A percentile compares a stretch with the other conserved stretches of the same genome.
Evolutionary conservation across 2,888 invertebrate species (phyloP).

Genomic region (Diaprepes abbreviatus): DNA sequence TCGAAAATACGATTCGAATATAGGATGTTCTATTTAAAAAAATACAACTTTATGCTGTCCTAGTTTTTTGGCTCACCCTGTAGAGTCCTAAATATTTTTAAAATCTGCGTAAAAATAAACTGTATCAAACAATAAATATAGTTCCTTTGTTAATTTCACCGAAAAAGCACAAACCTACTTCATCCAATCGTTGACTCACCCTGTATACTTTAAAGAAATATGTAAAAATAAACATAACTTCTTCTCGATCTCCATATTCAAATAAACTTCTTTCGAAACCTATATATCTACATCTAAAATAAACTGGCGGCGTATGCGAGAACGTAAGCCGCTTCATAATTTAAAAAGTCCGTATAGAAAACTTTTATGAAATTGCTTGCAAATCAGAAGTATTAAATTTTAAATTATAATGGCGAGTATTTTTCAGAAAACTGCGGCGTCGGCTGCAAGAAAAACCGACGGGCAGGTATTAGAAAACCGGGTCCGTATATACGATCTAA

Average conservation of each 20-base stretch:
- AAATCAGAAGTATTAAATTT: conserved; percentile 58
- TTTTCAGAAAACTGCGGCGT: conserved; percentile 56
- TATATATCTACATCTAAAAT: conserved; percentile 17
- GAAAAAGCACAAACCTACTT: too few relatives aligned
- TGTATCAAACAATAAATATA: too few relatives aligned
- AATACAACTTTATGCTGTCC: too few relatives aligned
- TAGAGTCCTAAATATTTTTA: too few relatives aligned
- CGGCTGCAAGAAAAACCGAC: conserved; percentile 37
- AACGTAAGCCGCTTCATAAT: conserved; percentile 33
- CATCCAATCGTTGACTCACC: too few relatives aligned
- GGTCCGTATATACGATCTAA: conserved; percentile 40
- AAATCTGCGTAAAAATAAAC: too few relatives aligned
- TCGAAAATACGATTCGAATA: too few relatives aligned
- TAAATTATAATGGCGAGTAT: conserved; percentile 57
- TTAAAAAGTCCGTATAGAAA: conserved; percentile 49
- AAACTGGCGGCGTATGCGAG: conserved; percentile 26
- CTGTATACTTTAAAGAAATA: too few relatives aligned
- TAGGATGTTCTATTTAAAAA: too few relatives aligned
- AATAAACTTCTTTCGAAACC: conserved; percentile 8
- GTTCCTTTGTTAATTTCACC: too few relatives aligned
- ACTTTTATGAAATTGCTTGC: conserved; percentile 54
- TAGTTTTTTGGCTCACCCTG: too few relatives aligned
- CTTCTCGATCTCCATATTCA: conserved; percentile 20
- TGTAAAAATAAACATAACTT: conserved; percentile 7
- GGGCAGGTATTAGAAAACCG: conserved; percentile 40